phyloP scores from a whole-genome alignment of 2,113 vertebrate species.

The Vicugna pacos region DNA sequence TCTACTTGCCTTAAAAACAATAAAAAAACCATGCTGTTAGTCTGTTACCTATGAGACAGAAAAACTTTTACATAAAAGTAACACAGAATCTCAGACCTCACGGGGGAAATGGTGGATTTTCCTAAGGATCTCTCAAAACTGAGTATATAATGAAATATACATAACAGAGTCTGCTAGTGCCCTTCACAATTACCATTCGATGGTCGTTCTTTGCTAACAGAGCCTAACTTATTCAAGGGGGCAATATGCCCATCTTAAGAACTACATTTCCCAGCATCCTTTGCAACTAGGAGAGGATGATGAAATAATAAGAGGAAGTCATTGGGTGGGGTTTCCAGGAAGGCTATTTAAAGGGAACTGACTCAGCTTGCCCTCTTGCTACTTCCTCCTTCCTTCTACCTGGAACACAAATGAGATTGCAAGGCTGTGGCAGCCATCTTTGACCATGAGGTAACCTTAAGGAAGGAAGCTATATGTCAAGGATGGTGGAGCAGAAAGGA shows the following conservation, averaged over 20 bases:
- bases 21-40: neutral
- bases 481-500: neutral
- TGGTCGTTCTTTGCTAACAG: neutral
- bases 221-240: neutral
- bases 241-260: neutral
- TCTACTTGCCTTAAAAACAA: neutral
- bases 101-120: neutral
- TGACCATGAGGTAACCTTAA: slow-evolving; percentile 50
- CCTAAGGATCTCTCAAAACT: neutral
- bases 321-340: slow-evolving; percentile 74
- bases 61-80: neutral
- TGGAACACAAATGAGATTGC: slow-evolving; percentile 21
- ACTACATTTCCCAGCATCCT: slow-evolving; percentile 79
- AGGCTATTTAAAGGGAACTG: slow-evolving; percentile 72
- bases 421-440: slow-evolving; percentile 53
- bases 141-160: neutral
- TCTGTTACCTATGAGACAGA: neutral
- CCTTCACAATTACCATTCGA: neutral
- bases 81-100: neutral
- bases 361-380: neutral
- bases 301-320: slow-evolving; percentile 72
- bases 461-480: neutral
- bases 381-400: slow-evolving; percentile 59
- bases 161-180: neutral
- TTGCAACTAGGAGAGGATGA: slow-evolving; percentile 59